Percentiles rank a stretch among this genome's conserved stretches.
Evolutionary conservation across 2,797 vertebrate genomes (phyloP).

Genomic region (Remorina albescens): DNA sequence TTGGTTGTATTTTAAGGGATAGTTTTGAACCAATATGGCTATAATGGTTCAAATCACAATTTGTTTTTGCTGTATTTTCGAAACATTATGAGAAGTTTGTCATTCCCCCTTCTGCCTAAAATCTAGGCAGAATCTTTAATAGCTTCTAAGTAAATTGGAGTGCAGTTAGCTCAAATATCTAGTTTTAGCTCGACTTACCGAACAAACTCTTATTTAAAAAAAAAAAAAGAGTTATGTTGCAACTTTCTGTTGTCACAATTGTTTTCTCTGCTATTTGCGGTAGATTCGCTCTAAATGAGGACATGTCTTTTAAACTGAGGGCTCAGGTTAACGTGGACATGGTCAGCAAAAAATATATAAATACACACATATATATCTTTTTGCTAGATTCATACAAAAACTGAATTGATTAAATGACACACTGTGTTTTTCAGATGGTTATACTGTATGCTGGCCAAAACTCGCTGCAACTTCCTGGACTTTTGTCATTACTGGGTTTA

Average conservation of each 20-base stretch:
- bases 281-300: not conserved
- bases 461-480: not conserved
- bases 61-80: too few species aligned
- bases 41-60: conserved; percentile 14
- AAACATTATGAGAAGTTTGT: not conserved
- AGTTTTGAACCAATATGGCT: conserved; percentile 1
- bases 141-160: not conserved
- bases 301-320: not conserved
- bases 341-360: too few species aligned
- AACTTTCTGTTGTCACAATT: not conserved
- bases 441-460: not conserved
- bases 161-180: not conserved
- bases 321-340: too few species aligned
- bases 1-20: not conserved
- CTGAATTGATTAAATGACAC: too few species aligned
- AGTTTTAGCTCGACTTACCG: not conserved
- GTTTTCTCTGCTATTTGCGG: not conserved
- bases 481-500: not conserved
- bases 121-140: too few species aligned
- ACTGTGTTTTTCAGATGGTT: not conserved
- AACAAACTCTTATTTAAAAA: not conserved
- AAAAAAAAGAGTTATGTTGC: not conserved
- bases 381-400: too few species aligned
- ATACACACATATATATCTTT: too few species aligned
- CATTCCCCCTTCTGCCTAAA: not conserved